phyloP scores from a whole-genome alignment of 2,797 vertebrate species.

The Pipistrellus kuhlii region DNA sequence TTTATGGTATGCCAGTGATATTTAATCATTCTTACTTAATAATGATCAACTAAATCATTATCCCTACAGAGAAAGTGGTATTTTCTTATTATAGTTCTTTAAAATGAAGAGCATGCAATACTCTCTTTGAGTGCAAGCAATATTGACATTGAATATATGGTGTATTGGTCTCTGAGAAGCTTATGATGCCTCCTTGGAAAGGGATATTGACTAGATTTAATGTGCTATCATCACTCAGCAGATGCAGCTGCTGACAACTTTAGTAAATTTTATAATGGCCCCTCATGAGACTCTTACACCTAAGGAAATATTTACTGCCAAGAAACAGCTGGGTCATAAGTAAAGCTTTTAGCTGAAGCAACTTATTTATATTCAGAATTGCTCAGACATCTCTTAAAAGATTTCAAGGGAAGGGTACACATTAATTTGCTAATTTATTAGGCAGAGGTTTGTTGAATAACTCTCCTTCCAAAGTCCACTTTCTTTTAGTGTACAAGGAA shows the following conservation, averaged over 20 bases:
- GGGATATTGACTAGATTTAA: neutral
- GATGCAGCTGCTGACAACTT: slow-evolving; percentile 1
- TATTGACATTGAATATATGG: neutral
- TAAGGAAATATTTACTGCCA: neutral
- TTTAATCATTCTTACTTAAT: neutral
- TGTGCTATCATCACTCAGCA: neutral
- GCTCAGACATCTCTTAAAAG: slow-evolving; percentile 68
- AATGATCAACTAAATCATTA: neutral
- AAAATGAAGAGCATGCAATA: neutral
- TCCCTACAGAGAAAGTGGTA: neutral
- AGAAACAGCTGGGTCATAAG: neutral
- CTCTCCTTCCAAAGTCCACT: neutral
- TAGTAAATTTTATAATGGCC: slow-evolving; percentile 44
- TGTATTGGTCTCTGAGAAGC: neutral
- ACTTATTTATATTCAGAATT: slow-evolving; percentile 38
- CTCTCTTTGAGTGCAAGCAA: neutral
- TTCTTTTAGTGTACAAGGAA: slow-evolving; percentile 10
- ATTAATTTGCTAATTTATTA: slow-evolving; percentile 54
- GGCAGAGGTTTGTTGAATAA: neutral
- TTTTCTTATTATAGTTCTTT: neutral
- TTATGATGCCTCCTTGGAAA: slow-evolving; percentile 19
- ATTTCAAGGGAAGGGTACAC: slow-evolving; percentile 37
- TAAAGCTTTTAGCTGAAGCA: slow-evolving; percentile 55
- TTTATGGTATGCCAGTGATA: neutral
- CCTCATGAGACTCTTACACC: neutral